Percentiles rank a stretch among this genome's conserved stretches.
Conservation (phyloP, 2,888 invertebrate species). For the Drosophila greeni region DNA sequence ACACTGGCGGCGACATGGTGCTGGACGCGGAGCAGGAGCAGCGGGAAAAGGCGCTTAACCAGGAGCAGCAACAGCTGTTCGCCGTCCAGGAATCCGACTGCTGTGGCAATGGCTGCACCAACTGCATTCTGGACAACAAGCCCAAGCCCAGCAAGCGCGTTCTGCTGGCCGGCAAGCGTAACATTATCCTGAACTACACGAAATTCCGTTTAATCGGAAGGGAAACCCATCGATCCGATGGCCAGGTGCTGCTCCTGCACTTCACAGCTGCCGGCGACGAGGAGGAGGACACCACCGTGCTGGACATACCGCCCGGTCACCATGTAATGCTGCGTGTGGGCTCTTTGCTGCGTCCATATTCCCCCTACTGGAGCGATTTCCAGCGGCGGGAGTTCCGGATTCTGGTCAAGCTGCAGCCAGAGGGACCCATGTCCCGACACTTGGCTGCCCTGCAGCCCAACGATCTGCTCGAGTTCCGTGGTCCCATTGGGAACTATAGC, state of each 20-base stretch:
- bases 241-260: conserved; percentile 63
- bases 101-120: conserved; percentile 78
- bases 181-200: conserved; percentile 60
- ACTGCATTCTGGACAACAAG: conserved; percentile 75
- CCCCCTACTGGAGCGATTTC: conserved; percentile 75
- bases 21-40: not conserved
- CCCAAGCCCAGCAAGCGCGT: conserved; percentile 48
- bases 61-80: conserved; percentile 11
- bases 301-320: conserved; percentile 73
- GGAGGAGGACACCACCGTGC: conserved; percentile 46
- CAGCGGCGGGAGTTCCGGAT: conserved; percentile 80
- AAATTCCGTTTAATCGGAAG: conserved; percentile 52
- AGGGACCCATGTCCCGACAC: conserved; percentile 82
- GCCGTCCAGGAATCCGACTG: conserved; percentile 67
- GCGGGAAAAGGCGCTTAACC: not conserved
- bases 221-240: conserved; percentile 32
- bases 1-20: conserved; percentile 8
- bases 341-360: conserved; percentile 74
- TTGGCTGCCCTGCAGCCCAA: conserved; percentile 79
- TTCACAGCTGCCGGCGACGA: conserved; percentile 54
- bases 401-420: conserved; percentile 82
- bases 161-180: conserved; percentile 53
- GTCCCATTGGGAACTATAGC: conserved; percentile 83
- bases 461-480: conserved; percentile 83
- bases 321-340: conserved; percentile 69